Evolutionary conservation across 1,140 invertebrate species (phyloP).

Genomic region (Chironomus tepperi): DNA sequence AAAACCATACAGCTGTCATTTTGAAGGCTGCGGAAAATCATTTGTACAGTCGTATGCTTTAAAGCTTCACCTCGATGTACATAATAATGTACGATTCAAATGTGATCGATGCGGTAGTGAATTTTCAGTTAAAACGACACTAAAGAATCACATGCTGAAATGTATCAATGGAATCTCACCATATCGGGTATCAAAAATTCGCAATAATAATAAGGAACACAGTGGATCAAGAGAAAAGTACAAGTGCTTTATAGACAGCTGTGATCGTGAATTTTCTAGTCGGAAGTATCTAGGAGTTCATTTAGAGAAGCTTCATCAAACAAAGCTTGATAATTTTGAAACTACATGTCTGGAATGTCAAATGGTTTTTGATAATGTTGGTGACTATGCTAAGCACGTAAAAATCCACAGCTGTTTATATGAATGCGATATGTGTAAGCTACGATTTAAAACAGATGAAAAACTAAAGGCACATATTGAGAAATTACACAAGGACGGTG

Average conservation of each 20-base stretch:
- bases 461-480: not conserved
- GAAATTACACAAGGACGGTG: not conserved
- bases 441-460: not conserved
- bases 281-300: not conserved
- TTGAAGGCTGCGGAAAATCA: not conserved
- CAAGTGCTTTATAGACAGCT: not conserved
- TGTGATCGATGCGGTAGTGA: not conserved
- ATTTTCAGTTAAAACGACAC: not conserved
- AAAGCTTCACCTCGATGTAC: not conserved
- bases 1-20: not conserved
- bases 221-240: not conserved
- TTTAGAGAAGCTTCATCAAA: conserved; percentile 6
- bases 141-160: not conserved
- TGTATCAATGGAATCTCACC: not conserved
- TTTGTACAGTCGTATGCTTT: not conserved
- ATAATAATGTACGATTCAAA: not conserved
- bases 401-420: not conserved
- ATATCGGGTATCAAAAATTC: not conserved
- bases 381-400: not conserved
- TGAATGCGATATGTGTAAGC: not conserved
- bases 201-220: not conserved
- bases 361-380: not conserved
- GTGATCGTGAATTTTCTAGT: not conserved
- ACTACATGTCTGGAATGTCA: not conserved
- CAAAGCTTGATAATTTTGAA: not conserved